Conservation (phyloP, 2,113 vertebrate species). For the Etheostoma spectabile region DNA sequence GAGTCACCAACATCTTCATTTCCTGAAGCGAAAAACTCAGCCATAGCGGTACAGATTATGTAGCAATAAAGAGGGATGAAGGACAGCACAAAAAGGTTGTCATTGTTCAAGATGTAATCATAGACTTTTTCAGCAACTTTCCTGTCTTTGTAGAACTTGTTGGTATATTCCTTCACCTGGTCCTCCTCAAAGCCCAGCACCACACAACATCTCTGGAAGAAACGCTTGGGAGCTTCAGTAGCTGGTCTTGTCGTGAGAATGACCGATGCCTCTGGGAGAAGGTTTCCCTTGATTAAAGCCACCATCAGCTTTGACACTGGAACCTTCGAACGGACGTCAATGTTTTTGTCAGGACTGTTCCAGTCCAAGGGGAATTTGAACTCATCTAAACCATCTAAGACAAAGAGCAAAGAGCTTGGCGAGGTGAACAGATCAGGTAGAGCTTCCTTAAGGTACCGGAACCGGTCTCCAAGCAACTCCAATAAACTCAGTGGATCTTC, state of each 20-base stretch:
- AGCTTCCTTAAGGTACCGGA: constrained; percentile 63
- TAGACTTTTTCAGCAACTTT: constrained; percentile 66
- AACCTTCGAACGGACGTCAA: constrained; percentile 36
- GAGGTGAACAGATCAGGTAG: constrained; percentile 55
- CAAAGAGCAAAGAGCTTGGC: constrained; percentile 68
- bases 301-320: constrained; percentile 72
- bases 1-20: neutral
- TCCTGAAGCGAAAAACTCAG: constrained; percentile 67
- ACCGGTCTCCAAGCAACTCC: constrained; percentile 68
- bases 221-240: constrained; percentile 59
- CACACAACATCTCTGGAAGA: constrained; percentile 77
- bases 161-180: constrained; percentile 77
- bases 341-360: constrained; percentile 49
- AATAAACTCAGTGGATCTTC: constrained; percentile 61
- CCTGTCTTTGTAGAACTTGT: constrained; percentile 75
- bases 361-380: constrained; percentile 71
- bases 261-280: constrained; percentile 73
- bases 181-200: constrained; percentile 79
- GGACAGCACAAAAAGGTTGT: constrained; percentile 76
- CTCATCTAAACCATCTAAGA: constrained; percentile 80
- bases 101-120: constrained; percentile 72
- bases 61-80: constrained; percentile 84
- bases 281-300: constrained; percentile 72
- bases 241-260: constrained; percentile 78
- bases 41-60: constrained; percentile 79